Percentiles rank a stretch among this genome's conserved stretches.
Evolutionary conservation across 2,888 invertebrate species (phyloP).

Genomic region (Phaonia tiefii): DNA sequence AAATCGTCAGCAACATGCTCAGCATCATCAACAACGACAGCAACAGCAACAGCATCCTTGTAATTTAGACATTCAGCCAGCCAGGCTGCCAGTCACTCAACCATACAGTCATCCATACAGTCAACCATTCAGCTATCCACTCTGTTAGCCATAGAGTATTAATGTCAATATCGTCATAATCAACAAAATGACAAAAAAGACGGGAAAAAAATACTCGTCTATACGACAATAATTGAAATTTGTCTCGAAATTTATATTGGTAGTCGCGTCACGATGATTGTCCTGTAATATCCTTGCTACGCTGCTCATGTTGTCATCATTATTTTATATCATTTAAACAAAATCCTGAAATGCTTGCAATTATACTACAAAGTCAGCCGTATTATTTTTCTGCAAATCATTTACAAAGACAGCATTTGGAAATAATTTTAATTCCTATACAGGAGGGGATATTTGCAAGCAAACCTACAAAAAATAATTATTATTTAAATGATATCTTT

Average conservation of each 20-base stretch:
- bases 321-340: conserved; percentile 36
- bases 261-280: not conserved
- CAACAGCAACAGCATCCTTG: too few relatives aligned
- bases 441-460: too few relatives aligned
- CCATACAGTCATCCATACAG: not conserved
- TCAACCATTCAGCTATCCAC: not conserved
- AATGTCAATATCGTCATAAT: conserved; percentile 59
- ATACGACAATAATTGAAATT: too few relatives aligned
- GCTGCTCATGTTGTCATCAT: conserved; percentile 11
- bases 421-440: too few relatives aligned
- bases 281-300: not conserved
- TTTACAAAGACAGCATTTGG: too few relatives aligned
- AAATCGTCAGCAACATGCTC: not conserved
- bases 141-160: conserved; percentile 42
- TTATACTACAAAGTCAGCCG: not conserved
- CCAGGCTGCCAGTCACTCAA: too few relatives aligned
- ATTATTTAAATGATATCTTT: too few relatives aligned
- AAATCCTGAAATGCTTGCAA: not conserved
- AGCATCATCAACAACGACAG: not conserved
- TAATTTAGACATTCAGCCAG: too few relatives aligned
- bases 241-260: conserved; percentile 26
- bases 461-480: too few relatives aligned
- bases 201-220: conserved; percentile 18
- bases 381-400: not conserved
- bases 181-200: conserved; percentile 21